Evolutionary conservation across 2,888 invertebrate species (phyloP), one percentile per base, ranked within the genome.

Genomic region (Timema cristinae): DNA sequence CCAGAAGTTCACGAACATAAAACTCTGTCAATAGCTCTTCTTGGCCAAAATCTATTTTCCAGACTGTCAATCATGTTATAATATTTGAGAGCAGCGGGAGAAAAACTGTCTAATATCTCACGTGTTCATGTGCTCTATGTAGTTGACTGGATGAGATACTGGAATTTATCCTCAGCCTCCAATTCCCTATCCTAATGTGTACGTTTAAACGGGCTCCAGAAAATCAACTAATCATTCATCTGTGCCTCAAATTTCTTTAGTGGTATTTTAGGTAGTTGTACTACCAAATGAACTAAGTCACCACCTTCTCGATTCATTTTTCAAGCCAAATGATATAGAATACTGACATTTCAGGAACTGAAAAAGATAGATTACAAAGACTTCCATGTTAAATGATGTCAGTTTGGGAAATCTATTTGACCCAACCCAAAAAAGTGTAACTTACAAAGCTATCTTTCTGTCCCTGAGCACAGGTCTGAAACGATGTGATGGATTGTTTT

Each of bases 121-220:
- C 73, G 47, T 8, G 78, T 77, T 68, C 76, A 72, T 0, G 77
- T 75, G 13, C 75, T 75, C 16, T 56, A 61, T 11, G 63, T 70
- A 59, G 74, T 75, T 0, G 73, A 54, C 49, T 77, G 74, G 10
- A 78, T 77, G 75, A 63, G 78, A 77, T 32, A 32, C 32, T 32
- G 32, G 32, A 32, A 32, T 70, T 78, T 78, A 49, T 76, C 76
- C 67, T 75, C 75, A 6, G 71, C 15, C 63, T 48, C 50, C 16
- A 75, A 13, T 6, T 72, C 67, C 49, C 66, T 52, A 67, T 76
- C 77, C 48, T 77, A 76, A 67, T 79, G 67, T 32, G 78, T 77
- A 69, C 77, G 77, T 50, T 69, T 50, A 67, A 78, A 78, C 51
- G 76, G 77, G 5, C 75, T 72, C 78, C 78, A 79, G 68, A 78